Evolutionary conservation across 1,140 invertebrate genomes (phyloP), one percentile per base, ranked within the genome.

Genomic region (Argopecten irradians): DNA sequence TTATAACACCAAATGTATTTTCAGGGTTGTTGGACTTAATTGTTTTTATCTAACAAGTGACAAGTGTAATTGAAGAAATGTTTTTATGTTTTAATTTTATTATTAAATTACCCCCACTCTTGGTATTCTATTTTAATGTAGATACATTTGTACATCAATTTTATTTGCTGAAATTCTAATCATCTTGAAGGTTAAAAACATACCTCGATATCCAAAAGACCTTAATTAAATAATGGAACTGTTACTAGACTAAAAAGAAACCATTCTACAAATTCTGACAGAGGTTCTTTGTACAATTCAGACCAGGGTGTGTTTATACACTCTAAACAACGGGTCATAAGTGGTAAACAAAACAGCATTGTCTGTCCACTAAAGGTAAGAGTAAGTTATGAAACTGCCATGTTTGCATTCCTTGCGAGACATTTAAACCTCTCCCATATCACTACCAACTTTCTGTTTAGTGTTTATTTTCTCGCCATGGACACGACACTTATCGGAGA

Each of bases 361-460:
- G 55, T 71, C 22, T 71, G 13, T n/a, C 55, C 2, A 22, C 1
- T n/a, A 71, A 28, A 71, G 55, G n/a, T 71, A 28, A 71, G 55
- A 71, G 55, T 71, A 71, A 71, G 55, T 71, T 71, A 71, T 71
- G n/a, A n/a, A 71, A 71, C 55, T n/a, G n/a, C n/a, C 55, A n/a
- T 71, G 55, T 71, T 71, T 71, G n/a, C 55, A 71, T n/a, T 5
- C 55, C 55, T 28, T 11, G n/a, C 1, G 22, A 71, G 55, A 71
- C 55, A 28, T 71, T 71, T 71, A 71, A 71, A 71, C 55, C 43
- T 71, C n/a, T n/a, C n/a, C n/a, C n/a, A 5, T 28, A 39, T 71
- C n/a, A n/a, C 22, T 71, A 28, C n/a, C 5, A 71, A n/a, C n/a
- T n/a, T 71, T n/a, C 55, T 71, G 55, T 71, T 71, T 71, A 55